Evolutionary conservation across 2,113 vertebrate species (phyloP).

Genomic region (Anseranas semipalmata): DNA sequence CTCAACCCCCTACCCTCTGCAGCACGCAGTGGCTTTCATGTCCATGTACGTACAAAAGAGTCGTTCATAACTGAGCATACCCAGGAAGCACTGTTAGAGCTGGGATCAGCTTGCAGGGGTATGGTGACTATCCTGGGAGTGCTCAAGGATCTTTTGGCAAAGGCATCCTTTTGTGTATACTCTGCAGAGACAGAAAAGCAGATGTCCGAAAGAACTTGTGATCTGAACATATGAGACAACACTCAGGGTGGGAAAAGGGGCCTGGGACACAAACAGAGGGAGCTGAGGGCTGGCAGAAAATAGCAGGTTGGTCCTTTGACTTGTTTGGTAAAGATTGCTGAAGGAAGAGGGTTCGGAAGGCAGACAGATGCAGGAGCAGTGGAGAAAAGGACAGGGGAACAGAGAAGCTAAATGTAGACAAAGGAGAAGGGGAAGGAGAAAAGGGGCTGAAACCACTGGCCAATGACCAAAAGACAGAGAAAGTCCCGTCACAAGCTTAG

Average conservation of each 20-base stretch:
- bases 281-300: background rate
- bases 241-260: background rate
- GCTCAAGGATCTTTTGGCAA: background rate
- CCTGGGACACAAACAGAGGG: background rate
- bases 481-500: background rate
- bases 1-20: background rate
- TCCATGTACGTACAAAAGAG: background rate
- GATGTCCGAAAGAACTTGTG: background rate
- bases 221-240: background rate
- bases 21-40: background rate
- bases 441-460: background rate
- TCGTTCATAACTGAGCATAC: background rate
- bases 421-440: background rate
- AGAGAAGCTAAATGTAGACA: background rate
- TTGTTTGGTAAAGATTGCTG: background rate
- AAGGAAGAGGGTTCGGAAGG: background rate
- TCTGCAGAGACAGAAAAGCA: background rate
- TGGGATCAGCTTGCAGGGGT: background rate
- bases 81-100: background rate
- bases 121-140: background rate
- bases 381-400: background rate
- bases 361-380: background rate
- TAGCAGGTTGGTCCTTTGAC: background rate
- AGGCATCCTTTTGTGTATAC: background rate
- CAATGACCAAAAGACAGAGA: background rate